phyloP scores from a whole-genome alignment of 2,888 invertebrate genomes.

The Quadroppia sp. region DNA sequence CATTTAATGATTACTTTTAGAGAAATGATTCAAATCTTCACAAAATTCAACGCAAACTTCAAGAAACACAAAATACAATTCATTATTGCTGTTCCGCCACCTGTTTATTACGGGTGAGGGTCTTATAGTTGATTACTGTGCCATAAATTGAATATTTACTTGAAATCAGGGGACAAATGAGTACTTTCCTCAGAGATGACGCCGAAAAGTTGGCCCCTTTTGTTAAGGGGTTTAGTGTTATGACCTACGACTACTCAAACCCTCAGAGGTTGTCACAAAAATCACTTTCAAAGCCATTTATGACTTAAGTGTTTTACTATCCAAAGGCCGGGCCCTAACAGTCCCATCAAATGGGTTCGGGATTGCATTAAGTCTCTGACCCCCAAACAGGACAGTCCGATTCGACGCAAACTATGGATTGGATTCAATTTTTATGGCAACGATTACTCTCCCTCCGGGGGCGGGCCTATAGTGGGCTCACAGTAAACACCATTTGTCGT shows the following conservation, averaged over 20 bases:
- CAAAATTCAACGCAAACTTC: constrained; percentile 48
- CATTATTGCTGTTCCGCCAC: constrained; percentile 77
- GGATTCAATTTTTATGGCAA: constrained; percentile 93
- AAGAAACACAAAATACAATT: constrained; percentile 47
- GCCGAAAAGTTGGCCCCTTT: constrained; percentile 71
- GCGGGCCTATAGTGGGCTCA: constrained; percentile 72
- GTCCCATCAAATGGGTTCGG: constrained; percentile 76
- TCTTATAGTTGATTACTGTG: background rate
- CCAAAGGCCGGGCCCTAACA: constrained; percentile 70
- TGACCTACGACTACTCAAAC: constrained; percentile 92
- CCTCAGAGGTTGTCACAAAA: constrained; percentile 62
- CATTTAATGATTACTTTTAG: constrained; percentile 47
- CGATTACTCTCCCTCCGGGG: constrained; percentile 72
- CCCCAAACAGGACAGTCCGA: constrained; percentile 43
- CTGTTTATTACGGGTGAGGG: constrained; percentile 51
- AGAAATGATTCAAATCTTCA: constrained; percentile 52
- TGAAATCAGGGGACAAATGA: constrained; percentile 50
- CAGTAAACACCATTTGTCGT: constrained; percentile 58
- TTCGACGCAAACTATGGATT: constrained; percentile 70
- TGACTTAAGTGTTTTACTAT: background rate
- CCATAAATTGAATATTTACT: background rate
- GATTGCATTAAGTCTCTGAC: constrained; percentile 60
- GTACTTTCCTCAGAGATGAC: constrained; percentile 68
- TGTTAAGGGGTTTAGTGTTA: constrained; percentile 83
- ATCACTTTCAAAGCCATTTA: constrained; percentile 46